phyloP scores from a whole-genome alignment of 1,140 invertebrate genomes.

The Cydia strobilella region DNA sequence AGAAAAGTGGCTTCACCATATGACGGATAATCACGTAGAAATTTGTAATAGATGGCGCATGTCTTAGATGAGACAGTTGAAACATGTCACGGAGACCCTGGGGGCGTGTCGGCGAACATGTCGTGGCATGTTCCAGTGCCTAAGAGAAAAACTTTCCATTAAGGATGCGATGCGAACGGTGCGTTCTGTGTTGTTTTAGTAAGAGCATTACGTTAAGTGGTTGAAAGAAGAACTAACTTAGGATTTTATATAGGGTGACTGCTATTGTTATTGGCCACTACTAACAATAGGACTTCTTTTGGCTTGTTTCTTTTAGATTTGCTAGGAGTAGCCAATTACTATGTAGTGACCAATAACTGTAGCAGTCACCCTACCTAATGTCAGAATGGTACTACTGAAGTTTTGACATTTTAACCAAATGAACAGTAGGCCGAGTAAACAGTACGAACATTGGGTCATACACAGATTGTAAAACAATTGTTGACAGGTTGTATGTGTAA shows the following conservation, averaged over 20 bases:
- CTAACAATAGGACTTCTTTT: too few relatives aligned
- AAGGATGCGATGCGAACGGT: conserved; percentile 31
- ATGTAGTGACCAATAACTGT: too few relatives aligned
- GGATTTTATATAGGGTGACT: too few relatives aligned
- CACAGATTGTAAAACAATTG: too few relatives aligned
- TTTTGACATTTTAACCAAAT: not conserved
- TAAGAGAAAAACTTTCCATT: conserved; percentile 25
- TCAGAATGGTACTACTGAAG: not conserved
- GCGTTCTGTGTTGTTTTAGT: conserved; percentile 28
- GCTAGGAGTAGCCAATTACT: too few relatives aligned
- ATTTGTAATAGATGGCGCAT: conserved; percentile 66
- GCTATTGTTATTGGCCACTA: too few relatives aligned
- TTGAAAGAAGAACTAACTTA: conserved; percentile 12
- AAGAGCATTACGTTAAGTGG: conserved; percentile 32
- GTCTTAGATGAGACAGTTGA: conserved; percentile 55
- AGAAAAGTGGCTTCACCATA: conserved; percentile 16
- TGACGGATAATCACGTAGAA: conserved; percentile 37
- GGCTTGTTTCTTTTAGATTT: too few relatives aligned
- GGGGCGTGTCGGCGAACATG: conserved; percentile 30
- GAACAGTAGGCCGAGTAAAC: too few relatives aligned
- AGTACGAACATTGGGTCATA: too few relatives aligned
- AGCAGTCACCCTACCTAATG: too few relatives aligned
- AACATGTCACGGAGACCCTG: conserved; percentile 51
- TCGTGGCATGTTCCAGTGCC: not conserved
- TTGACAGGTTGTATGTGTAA: too few relatives aligned